Percentiles rank a stretch among this genome's conserved stretches.
These are phyloP conservation scores for Scelioninae gen. 1 DNA, from an alignment of 2,888 invertebrate species.

Conservation along the genomic window DNA sequence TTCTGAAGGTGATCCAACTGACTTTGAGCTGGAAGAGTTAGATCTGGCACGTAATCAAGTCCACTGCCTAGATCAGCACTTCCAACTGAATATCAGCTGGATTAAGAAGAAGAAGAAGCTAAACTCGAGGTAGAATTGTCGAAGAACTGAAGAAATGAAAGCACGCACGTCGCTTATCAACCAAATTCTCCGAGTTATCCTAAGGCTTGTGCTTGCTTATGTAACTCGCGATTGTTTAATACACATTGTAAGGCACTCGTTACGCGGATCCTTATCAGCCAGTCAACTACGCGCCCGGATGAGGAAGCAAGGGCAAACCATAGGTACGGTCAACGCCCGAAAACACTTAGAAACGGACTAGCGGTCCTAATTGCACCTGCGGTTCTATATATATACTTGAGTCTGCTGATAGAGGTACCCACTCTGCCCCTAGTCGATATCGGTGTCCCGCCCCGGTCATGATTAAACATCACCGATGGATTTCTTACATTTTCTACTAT, in stretches of 20 bases:
- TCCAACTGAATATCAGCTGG: slow-evolving; percentile 86
- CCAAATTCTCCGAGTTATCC: background rate
- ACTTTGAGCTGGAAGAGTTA: slow-evolving; percentile 90
- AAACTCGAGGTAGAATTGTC: background rate
- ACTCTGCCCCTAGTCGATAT: slow-evolving; percentile 81
- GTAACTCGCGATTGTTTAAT: slow-evolving; percentile 49
- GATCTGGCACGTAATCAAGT: slow-evolving; percentile 87
- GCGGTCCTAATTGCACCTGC: slow-evolving; percentile 80
- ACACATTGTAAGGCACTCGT: slow-evolving; percentile 26
- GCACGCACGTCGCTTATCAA: background rate
- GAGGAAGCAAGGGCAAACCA: background rate
- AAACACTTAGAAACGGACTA: slow-evolving; percentile 73
- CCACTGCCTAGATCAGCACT: slow-evolving; percentile 88
- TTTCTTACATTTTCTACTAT: slow-evolving; percentile 22
- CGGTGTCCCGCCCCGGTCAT: slow-evolving; percentile 81
- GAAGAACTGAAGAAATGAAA: background rate
- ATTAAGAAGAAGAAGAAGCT: slow-evolving; percentile 8
- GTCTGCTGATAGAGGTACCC: slow-evolving; percentile 81
- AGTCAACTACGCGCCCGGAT: slow-evolving; percentile 25
- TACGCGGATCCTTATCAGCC: slow-evolving; percentile 28
- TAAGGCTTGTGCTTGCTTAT: slow-evolving; percentile 33
- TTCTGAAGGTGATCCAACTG: slow-evolving; percentile 72
- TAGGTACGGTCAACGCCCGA: slow-evolving; percentile 28
- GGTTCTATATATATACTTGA: slow-evolving; percentile 79
- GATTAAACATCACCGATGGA: slow-evolving; percentile 42